Base-by-base conservation (phyloP, 2,888 invertebrate genomes). In the Gastracanthus pulcherrimus region DNA sequence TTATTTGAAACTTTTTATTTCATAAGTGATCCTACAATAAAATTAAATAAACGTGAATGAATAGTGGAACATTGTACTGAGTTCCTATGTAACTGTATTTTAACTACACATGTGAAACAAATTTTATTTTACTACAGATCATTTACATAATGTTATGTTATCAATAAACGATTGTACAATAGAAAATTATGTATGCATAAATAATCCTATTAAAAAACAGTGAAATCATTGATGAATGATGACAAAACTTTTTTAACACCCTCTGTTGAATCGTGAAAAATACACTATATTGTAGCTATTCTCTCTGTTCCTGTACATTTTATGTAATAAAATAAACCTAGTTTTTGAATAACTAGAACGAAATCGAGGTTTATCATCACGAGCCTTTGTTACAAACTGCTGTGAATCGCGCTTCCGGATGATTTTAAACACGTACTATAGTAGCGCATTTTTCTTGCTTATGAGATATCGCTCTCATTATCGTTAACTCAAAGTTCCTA, bases 401-500 rank as follows among this genome's bases (percentile, higher is more conserved):
- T 64, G 62, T 51, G 41, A 64, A 78, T 67, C 13, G 71, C 64
- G 38, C 55, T 78, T 67, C 76, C 76, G 48, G 55, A 67, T 66
- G 36, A 29, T 31, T 51, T 62, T 51, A 26, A n/a, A 6, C 51
- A 19, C 5, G 41, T 13, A 13, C 41, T 7, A 41, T 41, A 34
- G 7, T 19, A 60, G 26, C 23, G 45, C n/a, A 55, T 55, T 64
- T 76, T 41, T 58, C 23, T 31, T n/a, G 51, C 48, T 19, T 16
- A 60, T 55, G 55, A 51, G 41, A 69, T 45, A 51, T 62, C n/a
- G 36, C 38, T 66, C 29, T 55, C 55, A 72, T 72, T 72, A n/a
- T n/a, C n/a, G 69, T 69, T 45, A 58, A 69, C 45, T 76, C 31
- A 41, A 69, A 76, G 76, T 76, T 76, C 76, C 76, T 76, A 76